These are phyloP conservation scores for Trisateles emortualis DNA, from an alignment of 2,888 invertebrate genomes.

Conservation along the genomic window DNA sequence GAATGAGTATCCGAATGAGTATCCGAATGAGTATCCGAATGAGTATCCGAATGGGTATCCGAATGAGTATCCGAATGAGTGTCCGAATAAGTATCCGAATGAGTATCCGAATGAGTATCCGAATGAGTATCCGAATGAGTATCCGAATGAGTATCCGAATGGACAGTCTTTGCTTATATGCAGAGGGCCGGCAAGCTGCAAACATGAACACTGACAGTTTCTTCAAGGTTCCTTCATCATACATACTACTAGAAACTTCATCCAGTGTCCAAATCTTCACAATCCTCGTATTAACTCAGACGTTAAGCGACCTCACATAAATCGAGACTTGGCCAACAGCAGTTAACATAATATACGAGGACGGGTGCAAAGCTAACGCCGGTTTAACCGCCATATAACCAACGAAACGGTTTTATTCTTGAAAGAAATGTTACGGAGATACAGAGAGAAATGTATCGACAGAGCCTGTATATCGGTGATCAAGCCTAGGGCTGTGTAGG, in stretches of 20 bases:
- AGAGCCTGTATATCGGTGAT: background rate
- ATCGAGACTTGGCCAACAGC: constrained; percentile 32
- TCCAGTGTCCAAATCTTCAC: constrained; percentile 18
- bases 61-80: too few relatives aligned
- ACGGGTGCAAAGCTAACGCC: constrained; percentile 52
- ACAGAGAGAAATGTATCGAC: background rate
- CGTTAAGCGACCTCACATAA: constrained; percentile 39
- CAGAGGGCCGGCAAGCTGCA: too few relatives aligned
- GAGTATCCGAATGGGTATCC: too few relatives aligned
- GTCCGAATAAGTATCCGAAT: too few relatives aligned
- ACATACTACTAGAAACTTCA: background rate
- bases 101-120: too few relatives aligned
- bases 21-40: too few relatives aligned
- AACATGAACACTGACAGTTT: too few relatives aligned
- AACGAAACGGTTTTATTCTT: constrained; percentile 45
- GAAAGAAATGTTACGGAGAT: constrained; percentile 32
- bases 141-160: too few relatives aligned
- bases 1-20: too few relatives aligned
- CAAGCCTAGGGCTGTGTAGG: too few relatives aligned
- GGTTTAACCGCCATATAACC: constrained; percentile 53
- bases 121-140: too few relatives aligned
- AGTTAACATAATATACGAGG: constrained; percentile 57
- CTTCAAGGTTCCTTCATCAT: background rate
- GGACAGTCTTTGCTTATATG: too few relatives aligned
- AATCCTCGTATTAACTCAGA: constrained; percentile 15